Evolutionary conservation across 2,888 invertebrate genomes (phyloP).

Genomic region (Ophraella communa): DNA sequence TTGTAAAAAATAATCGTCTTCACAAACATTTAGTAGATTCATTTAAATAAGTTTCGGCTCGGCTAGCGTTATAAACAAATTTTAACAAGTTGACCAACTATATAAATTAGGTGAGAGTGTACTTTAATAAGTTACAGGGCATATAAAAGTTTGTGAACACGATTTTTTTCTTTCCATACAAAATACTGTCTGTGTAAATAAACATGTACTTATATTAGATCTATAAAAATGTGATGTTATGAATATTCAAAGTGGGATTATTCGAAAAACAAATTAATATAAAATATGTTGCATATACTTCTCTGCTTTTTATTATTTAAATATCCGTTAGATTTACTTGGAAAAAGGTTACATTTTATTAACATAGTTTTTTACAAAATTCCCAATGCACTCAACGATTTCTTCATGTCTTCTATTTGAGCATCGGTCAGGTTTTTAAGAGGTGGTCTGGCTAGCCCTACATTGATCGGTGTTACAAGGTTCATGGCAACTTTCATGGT

Average conservation of each 20-base stretch:
- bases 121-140: too few species aligned
- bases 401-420: conserved; percentile 40
- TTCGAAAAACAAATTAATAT: conserved; percentile 20
- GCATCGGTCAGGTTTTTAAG: conserved; percentile 60
- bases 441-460: conserved; percentile 69
- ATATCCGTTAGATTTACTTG: too few species aligned
- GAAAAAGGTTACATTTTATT: too few species aligned
- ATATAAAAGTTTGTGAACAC: conserved; percentile 8
- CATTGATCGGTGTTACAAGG: conserved; percentile 65
- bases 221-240: conserved; percentile 23
- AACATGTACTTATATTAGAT: conserved; percentile 13
- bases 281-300: conserved; percentile 24
- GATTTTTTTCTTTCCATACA: not conserved
- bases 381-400: conserved; percentile 17
- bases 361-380: conserved; percentile 1
- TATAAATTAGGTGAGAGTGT: too few species aligned
- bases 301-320: too few species aligned
- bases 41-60: too few species aligned
- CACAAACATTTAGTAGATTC: too few species aligned
- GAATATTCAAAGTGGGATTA: conserved; percentile 15
- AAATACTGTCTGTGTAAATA: conserved; percentile 6
- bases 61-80: too few species aligned
- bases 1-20: conserved; percentile 3
- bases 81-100: too few species aligned
- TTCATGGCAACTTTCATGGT: conserved; percentile 76